Evolutionary conservation across 2,797 vertebrate genomes (phyloP).

Genomic region (Myotis findleyi): DNA sequence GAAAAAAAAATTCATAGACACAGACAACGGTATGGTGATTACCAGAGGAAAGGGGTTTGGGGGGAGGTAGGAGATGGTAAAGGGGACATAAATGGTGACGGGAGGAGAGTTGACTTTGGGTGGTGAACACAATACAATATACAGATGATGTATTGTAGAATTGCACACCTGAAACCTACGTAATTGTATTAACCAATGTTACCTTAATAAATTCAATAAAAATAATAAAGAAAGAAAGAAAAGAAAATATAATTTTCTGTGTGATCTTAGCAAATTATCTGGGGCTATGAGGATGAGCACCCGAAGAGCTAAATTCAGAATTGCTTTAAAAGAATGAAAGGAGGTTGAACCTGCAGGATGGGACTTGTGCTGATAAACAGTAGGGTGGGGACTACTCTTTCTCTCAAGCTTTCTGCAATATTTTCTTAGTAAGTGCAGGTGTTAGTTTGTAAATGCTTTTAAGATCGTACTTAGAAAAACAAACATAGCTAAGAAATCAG

Average conservation of each 20-base stretch:
- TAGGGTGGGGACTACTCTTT: not conserved
- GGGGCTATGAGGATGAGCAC: not conserved
- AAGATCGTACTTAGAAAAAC: not conserved
- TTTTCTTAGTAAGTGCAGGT: not conserved
- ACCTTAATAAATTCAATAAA: not conserved
- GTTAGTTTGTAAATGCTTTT: not conserved
- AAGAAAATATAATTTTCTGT: not conserved
- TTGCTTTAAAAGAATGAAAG: not conserved
- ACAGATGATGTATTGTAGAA: not conserved
- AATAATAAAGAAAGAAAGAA: not conserved
- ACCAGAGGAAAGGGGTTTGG: not conserved
- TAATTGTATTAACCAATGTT: not conserved
- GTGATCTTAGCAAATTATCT: not conserved
- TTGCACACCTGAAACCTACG: not conserved
- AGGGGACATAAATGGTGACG: too few relatives aligned
- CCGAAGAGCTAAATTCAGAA: not conserved
- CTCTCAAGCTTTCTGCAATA: not conserved
- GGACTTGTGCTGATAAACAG: not conserved
- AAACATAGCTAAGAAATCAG: not conserved
- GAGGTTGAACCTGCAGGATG: not conserved
- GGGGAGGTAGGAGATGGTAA: not conserved
- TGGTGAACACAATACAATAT: not conserved
- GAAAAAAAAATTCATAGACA: not conserved
- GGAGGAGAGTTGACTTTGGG: not conserved
- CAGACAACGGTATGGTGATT: not conserved